phyloP scores from a whole-genome alignment of 2,888 invertebrate genomes.

The Pseudoips prasinana region DNA sequence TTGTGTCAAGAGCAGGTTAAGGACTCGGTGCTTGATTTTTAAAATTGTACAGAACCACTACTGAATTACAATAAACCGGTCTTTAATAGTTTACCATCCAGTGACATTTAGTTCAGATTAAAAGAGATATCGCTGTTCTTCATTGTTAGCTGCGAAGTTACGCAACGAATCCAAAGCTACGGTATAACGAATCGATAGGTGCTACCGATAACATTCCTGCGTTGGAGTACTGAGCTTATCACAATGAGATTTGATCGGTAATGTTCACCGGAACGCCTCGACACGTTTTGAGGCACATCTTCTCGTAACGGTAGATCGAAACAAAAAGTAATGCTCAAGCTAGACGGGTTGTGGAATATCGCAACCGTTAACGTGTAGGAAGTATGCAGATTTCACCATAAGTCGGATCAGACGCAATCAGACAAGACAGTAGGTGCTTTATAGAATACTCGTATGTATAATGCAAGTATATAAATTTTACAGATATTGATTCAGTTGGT shows the following conservation, averaged over 20 bases:
- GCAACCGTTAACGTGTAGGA: constrained; percentile 9
- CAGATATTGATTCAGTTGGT: too few species aligned
- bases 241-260: constrained; percentile 41
- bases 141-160: constrained; percentile 11
- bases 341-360: constrained; percentile 21
- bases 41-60: too few species aligned
- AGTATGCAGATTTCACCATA: constrained; percentile 18
- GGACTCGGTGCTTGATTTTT: too few species aligned
- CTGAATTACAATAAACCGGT: too few species aligned
- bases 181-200: constrained; percentile 46
- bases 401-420: too few species aligned
- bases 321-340: constrained; percentile 12
- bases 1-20: too few species aligned
- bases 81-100: too few species aligned
- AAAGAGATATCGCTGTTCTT: neutral
- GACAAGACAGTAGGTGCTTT: too few species aligned
- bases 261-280: constrained; percentile 40
- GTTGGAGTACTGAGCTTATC: constrained; percentile 46
- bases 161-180: constrained; percentile 12
- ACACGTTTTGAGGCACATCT: constrained; percentile 29
- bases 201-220: constrained; percentile 51
- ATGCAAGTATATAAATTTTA: too few species aligned
- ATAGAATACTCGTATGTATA: too few species aligned
- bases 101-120: neutral
- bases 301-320: constrained; percentile 29